Conservation (phyloP, 1,140 invertebrate genomes). For the Phymastichus coffea region DNA sequence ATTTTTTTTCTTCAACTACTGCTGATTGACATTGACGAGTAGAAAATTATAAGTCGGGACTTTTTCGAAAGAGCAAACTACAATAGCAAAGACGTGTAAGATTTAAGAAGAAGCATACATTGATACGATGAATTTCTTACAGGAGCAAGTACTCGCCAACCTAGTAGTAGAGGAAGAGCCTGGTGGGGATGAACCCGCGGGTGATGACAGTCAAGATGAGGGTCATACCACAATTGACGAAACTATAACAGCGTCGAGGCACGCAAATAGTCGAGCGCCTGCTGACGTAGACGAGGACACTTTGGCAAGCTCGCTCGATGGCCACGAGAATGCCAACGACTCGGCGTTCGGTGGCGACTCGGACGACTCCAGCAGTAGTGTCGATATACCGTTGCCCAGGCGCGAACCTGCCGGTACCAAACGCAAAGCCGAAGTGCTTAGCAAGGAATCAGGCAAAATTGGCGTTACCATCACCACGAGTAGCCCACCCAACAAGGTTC, state of each 20-base stretch:
- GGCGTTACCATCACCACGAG: conserved; percentile 84
- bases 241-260: conserved; percentile 20
- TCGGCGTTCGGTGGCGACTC: conserved; percentile 54
- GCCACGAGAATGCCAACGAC: conserved; percentile 47
- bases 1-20: too few relatives aligned
- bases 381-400: conserved; percentile 55
- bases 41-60: too few relatives aligned
- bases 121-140: too few relatives aligned
- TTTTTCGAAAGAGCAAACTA: too few relatives aligned
- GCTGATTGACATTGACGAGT: too few relatives aligned
- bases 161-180: conserved; percentile 54
- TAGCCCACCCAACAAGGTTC: conserved; percentile 61
- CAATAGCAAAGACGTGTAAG: too few relatives aligned
- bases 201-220: conserved; percentile 53
- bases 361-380: conserved; percentile 61
- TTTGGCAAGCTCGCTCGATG: conserved; percentile 53
- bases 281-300: conserved; percentile 57
- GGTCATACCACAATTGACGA: conserved; percentile 47
- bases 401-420: conserved; percentile 65
- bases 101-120: too few relatives aligned
- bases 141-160: conserved; percentile 53
- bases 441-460: conserved; percentile 83
- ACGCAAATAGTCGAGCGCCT: conserved; percentile 4
- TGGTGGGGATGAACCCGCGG: conserved; percentile 52
- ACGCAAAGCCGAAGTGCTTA: conserved; percentile 80